Percentiles rank a stretch among this genome's conserved stretches.
These are phyloP conservation scores for Tapera naevia DNA, from an alignment of 2,797 vertebrate genomes.

Conservation along the genomic window DNA sequence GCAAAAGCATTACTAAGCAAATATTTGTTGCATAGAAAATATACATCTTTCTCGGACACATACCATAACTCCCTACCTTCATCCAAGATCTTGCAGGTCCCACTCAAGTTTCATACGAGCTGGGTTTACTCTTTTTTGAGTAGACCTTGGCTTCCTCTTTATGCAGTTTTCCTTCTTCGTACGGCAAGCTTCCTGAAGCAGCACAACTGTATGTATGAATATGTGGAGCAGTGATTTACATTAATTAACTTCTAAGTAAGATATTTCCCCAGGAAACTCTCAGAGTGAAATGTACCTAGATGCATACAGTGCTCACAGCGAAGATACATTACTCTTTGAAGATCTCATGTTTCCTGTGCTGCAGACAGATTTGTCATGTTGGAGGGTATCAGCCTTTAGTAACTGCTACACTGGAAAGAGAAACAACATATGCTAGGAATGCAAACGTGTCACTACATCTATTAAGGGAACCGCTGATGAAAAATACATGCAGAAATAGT, in stretches of 20 bases:
- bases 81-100: background rate
- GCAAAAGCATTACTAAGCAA: background rate
- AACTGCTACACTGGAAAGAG: background rate
- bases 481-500: background rate
- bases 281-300: background rate
- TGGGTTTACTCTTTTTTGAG: background rate
- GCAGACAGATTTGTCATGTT: background rate
- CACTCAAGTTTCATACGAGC: background rate
- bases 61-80: background rate
- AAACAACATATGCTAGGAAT: background rate
- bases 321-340: background rate
- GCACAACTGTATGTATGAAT: background rate
- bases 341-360: background rate
- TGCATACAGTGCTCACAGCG: rapidly evolving
- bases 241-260: background rate
- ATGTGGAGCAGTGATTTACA: background rate
- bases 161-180: background rate
- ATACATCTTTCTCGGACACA: background rate
- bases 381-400: background rate
- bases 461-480: background rate
- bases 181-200: background rate
- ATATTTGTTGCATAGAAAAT: background rate
- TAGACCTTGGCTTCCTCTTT: background rate
- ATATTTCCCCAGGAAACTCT: background rate
- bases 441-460: background rate